Evolutionary conservation across 2,888 invertebrate species (phyloP), one percentile per base, ranked within the genome.

Genomic region (Troides helena): DNA sequence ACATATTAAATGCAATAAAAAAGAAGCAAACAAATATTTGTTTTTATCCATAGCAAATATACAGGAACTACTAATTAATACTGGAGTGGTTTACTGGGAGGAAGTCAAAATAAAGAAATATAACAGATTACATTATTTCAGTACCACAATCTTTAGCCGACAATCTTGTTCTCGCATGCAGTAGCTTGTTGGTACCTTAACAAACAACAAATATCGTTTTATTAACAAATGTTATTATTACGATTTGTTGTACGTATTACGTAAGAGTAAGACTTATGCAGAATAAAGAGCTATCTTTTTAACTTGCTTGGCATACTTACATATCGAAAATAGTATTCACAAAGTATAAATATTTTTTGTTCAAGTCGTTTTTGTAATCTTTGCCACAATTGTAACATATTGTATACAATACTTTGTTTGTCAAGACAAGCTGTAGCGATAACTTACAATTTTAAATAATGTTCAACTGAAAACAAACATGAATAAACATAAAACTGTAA

Each of bases 61-160:
- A 67, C 67, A 62, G 30, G 46, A 62, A 36, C 1, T 17, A 6
- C 21, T 12, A 17, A 62, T 50, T 61, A n/a, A n/a, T 46, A 17
- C 18, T 14, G 0, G 39, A 57, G 46, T 56, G 21, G 12, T n/a
- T 46, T 62, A 30, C 18, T 61, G n/a, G 17, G 3, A 58, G 39
- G 7, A 39, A 14, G 25, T 25, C 10, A 30, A 25, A 39, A 56
- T 60, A 67, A 64, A 70, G 70, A 70, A 70, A 70, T 70, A 70
- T 70, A 70, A 70, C 70, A 70, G 66, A 43, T 60, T 64, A 50
- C 70, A 69, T 62, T 67, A 63, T 53, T 62, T 62, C 66, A 70
- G 56, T 67, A 70, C 59, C 70, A 70, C 67, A 67, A 64, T 63
- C 50, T 64, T 68, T 39, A 64, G 46, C 39, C 59, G 53, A 64